Conservation (phyloP, 2,113 vertebrate genomes). For the Paramisgurnus dabryanus region DNA sequence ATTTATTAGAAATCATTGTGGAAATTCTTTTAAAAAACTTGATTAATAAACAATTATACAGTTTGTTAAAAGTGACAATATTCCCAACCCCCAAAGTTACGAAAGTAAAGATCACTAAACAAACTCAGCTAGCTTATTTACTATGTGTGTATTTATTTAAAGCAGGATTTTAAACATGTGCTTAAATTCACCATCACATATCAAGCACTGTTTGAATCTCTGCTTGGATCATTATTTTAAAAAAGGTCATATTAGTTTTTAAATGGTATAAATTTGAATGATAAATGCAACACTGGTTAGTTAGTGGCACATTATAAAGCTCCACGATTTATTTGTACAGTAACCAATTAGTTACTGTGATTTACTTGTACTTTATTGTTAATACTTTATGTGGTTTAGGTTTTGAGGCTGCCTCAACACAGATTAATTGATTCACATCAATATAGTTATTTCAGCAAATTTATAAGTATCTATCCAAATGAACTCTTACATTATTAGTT, state of each 20-base stretch:
- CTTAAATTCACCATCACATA: neutral
- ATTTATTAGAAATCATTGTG: conserved; percentile 30
- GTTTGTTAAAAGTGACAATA: neutral
- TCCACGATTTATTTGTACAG: neutral
- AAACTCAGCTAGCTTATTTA: no score
- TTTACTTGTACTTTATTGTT: no score
- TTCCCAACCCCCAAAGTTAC: neutral
- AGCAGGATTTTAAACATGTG: no score
- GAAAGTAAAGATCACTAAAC: neutral
- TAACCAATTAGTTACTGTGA: neutral
- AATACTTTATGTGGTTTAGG: no score
- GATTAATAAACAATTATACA: conserved; percentile 36
- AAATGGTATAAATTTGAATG: neutral
- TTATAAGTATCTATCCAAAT: no score
- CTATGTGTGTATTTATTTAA: no score
- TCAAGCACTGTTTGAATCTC: neutral
- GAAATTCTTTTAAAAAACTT: neutral
- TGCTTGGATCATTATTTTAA: neutral
- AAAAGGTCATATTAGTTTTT: neutral
- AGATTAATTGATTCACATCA: no score
- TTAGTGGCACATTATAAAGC: conserved; percentile 1
- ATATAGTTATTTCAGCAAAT: no score
- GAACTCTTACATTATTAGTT: no score
- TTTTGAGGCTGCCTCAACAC: no score
- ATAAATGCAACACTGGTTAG: neutral